Percentiles rank a stretch among this genome's conserved stretches.
Conservation (phyloP, 2,113 vertebrate species). For the Narcine bancroftii region DNA sequence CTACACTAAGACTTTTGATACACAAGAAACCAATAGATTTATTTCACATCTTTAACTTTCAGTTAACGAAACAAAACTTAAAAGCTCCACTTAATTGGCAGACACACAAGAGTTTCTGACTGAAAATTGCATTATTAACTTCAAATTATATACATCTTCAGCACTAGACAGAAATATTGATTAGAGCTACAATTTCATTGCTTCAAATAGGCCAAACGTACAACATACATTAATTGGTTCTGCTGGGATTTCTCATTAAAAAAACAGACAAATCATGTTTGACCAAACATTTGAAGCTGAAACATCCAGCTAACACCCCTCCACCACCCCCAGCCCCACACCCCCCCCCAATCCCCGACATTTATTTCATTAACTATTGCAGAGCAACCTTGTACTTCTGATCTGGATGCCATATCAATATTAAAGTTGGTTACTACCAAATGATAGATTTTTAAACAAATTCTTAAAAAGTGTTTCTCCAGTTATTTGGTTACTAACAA, state of each 20-base stretch:
- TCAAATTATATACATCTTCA: background rate
- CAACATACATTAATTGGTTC: background rate
- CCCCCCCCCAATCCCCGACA: no score
- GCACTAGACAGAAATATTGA: background rate
- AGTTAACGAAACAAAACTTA: background rate
- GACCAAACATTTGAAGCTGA: background rate
- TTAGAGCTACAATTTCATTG: background rate
- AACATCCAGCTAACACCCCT: no score
- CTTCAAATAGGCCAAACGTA: background rate
- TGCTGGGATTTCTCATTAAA: background rate
- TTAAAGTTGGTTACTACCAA: background rate
- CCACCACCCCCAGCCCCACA: no score
- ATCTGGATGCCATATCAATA: background rate
- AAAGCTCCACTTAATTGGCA: background rate
- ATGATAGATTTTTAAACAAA: background rate
- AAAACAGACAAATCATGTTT: conserved; percentile 15
- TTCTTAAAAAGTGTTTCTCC: background rate
- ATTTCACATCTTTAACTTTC: background rate
- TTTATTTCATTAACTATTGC: background rate
- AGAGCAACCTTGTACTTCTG: background rate
- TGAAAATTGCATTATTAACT: background rate
- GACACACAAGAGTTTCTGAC: background rate
- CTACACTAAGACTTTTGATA: background rate
- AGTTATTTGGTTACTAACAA: background rate
- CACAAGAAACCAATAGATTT: background rate